phyloP scores from a whole-genome alignment of 2,888 invertebrate genomes.

The Xestia ashworthii region DNA sequence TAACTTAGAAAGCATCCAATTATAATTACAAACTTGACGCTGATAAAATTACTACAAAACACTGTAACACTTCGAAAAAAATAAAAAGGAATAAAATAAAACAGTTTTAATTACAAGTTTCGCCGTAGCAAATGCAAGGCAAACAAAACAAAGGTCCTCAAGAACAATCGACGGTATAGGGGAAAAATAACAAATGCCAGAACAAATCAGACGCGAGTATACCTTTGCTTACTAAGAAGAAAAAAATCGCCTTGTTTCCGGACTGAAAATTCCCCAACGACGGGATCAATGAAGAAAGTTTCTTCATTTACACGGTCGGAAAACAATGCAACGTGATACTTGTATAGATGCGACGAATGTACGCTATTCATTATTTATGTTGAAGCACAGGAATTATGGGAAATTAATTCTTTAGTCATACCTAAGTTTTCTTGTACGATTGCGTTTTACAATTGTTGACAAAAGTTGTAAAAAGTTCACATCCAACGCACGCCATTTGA shows the following conservation, averaged over 20 bases:
- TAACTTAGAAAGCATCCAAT: not conserved
- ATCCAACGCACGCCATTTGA: not conserved
- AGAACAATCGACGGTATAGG: slow-evolving; percentile 73
- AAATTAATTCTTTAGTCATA: not conserved
- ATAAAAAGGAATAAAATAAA: slow-evolving; percentile 22
- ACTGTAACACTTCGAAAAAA: not conserved
- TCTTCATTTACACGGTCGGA: slow-evolving; percentile 74
- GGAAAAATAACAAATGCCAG: slow-evolving; percentile 78
- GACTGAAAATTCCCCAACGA: slow-evolving; percentile 72
- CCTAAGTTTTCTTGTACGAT: not conserved
- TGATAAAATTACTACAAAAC: not conserved
- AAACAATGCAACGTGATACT: slow-evolving; percentile 44
- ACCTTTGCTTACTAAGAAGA: slow-evolving; percentile 75
- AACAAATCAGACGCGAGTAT: slow-evolving; percentile 81
- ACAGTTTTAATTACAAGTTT: slow-evolving; percentile 69
- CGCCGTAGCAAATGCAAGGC: slow-evolving; percentile 50
- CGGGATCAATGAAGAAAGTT: slow-evolving; percentile 74
- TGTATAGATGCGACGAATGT: slow-evolving; percentile 27
- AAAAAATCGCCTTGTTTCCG: slow-evolving; percentile 68
- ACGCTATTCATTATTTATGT: slow-evolving; percentile 23
- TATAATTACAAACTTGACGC: not conserved
- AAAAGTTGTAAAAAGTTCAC: not conserved
- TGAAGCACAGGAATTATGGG: slow-evolving; percentile 9
- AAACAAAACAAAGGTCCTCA: slow-evolving; percentile 68
- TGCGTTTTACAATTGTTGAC: not conserved